Evolutionary conservation across 2,888 invertebrate genomes (phyloP).

Genomic region (Pemphredon lugubris): DNA sequence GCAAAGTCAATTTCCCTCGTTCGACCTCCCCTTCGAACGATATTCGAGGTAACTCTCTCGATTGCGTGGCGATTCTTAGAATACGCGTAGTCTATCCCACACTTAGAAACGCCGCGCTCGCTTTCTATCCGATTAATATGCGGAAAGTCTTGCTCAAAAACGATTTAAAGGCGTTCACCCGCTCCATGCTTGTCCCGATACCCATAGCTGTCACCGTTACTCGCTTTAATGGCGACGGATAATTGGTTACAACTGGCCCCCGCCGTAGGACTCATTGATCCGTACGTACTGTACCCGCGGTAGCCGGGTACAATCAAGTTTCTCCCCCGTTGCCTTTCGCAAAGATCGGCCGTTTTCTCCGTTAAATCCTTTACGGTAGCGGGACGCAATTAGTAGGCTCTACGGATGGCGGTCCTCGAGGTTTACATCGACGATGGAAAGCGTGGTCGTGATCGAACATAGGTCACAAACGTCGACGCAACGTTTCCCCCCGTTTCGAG

Average conservation of each 20-base stretch:
- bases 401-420: slow-evolving; percentile 27
- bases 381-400: slow-evolving; percentile 57
- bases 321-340: slow-evolving; percentile 51
- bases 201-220: slow-evolving; percentile 53
- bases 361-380: slow-evolving; percentile 50
- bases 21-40: too few relatives aligned
- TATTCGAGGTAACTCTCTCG: slow-evolving; percentile 4
- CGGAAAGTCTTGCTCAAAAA: slow-evolving; percentile 55
- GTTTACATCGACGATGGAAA: slow-evolving; percentile 47
- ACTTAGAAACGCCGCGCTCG: slow-evolving; percentile 28
- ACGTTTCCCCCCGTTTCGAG: too few relatives aligned
- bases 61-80: slow-evolving; percentile 1
- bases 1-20: too few relatives aligned
- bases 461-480: slow-evolving; percentile 13
- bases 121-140: slow-evolving; percentile 75
- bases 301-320: slow-evolving; percentile 48
- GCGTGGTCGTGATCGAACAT: slow-evolving; percentile 25
- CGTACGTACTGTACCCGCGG: slow-evolving; percentile 34
- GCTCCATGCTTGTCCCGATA: slow-evolving; percentile 53
- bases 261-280: slow-evolving; percentile 48
- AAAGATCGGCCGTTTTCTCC: slow-evolving; percentile 53
- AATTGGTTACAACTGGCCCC: slow-evolving; percentile 58
- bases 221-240: slow-evolving; percentile 55
- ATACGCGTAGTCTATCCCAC: slow-evolving; percentile 24
- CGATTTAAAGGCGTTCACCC: slow-evolving; percentile 67